phyloP scores from a whole-genome alignment of 2,113 vertebrate genomes.

The Picathartes gymnocephalus region DNA sequence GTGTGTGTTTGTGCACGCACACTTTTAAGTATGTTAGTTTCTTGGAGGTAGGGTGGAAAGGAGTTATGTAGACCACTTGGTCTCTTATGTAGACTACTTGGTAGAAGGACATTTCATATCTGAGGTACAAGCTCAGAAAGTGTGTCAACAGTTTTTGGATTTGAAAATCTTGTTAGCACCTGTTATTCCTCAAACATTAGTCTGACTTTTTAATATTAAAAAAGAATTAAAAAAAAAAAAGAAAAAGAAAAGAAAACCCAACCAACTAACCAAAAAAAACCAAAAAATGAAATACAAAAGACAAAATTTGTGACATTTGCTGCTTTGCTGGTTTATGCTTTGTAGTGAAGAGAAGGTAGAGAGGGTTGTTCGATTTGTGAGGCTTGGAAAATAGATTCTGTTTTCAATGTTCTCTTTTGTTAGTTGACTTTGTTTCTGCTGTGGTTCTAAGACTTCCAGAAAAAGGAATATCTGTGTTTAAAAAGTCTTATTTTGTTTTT shows the following conservation, averaged over 20 bases:
- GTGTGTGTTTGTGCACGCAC: accelerated
- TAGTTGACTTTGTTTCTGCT: not conserved
- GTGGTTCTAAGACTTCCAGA: not conserved
- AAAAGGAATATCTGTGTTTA: not conserved
- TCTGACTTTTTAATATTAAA: not conserved
- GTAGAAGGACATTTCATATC: not conserved
- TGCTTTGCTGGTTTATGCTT: not conserved
- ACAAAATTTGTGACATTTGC: not conserved
- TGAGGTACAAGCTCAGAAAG: not conserved
- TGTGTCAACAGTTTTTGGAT: not conserved
- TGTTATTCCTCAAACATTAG: not conserved
- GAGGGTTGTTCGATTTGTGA: not conserved
- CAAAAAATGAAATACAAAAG: no score
- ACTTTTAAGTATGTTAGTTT: not conserved
- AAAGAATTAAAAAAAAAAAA: not conserved
- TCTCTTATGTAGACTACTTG: not conserved
- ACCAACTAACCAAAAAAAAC: no score
- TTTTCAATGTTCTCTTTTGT: not conserved
- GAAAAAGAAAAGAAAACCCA: not conserved
- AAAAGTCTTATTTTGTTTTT: not conserved
- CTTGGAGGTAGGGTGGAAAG: not conserved
- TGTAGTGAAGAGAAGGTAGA: not conserved
- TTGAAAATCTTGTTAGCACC: not conserved
- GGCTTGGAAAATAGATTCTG: not conserved
- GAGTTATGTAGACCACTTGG: not conserved